phyloP scores from a whole-genome alignment of 1,140 invertebrate genomes.

The Dryas iulia region DNA sequence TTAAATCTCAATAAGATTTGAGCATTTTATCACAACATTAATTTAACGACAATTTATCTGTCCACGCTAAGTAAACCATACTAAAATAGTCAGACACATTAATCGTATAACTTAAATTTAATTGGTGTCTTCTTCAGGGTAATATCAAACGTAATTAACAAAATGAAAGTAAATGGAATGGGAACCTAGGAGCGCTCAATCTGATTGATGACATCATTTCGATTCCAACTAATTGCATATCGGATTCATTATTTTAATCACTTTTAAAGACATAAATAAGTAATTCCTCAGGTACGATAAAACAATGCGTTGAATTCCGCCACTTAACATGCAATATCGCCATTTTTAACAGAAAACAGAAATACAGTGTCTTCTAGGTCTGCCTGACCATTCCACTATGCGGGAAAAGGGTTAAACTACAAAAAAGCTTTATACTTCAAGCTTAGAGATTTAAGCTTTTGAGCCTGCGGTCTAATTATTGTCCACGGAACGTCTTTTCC shows the following conservation, averaged over 20 bases:
- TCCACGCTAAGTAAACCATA: constrained; percentile 47
- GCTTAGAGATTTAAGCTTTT: constrained; percentile 41
- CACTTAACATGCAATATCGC: too few relatives aligned
- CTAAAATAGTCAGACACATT: constrained; percentile 52
- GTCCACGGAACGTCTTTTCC: constrained; percentile 62
- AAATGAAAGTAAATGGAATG: background rate
- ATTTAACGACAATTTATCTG: constrained; percentile 58
- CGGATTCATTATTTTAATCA: background rate
- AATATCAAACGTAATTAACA: constrained; percentile 41
- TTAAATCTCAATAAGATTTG: constrained; percentile 43
- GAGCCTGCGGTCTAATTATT: constrained; percentile 44
- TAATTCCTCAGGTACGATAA: too few relatives aligned
- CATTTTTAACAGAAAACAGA: too few relatives aligned
- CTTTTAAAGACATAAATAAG: background rate
- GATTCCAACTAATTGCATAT: constrained; percentile 1
- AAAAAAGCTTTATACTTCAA: background rate
- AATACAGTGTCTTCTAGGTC: too few relatives aligned
- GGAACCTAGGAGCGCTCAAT: background rate
- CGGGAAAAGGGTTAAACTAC: too few relatives aligned
- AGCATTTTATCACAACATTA: constrained; percentile 49
- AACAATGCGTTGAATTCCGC: too few relatives aligned
- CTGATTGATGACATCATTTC: background rate
- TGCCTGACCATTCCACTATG: too few relatives aligned
- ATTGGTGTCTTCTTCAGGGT: constrained; percentile 49
- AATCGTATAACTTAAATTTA: constrained; percentile 61